Evolutionary conservation across 2,797 vertebrate species (phyloP), one percentile per base, ranked within the genome.

Genomic region (Xerus rutilus): DNA sequence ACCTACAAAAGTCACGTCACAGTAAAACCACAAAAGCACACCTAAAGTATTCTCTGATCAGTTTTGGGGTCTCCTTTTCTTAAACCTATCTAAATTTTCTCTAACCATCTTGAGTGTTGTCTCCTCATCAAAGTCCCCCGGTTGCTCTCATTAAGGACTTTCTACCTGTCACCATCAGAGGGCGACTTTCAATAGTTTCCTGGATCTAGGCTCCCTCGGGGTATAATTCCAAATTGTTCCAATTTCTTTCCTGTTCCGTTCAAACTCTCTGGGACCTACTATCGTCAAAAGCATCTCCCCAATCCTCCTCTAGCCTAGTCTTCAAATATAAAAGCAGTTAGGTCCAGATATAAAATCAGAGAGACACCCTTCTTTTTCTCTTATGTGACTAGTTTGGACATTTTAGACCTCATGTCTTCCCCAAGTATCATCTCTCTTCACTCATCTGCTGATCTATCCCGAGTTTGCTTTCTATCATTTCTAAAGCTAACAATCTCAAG

Each of bases 121-220:
- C 25, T 32, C 72, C 30, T 84, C 86, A 59, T 84, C 78, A 30
- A 94, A 57, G 92, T 69, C 43, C 52, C 20, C 62, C 78, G n/a
- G 32, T 72, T 94, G 39, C 78, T 94, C 86, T 78, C 57, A 65
- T 73, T 54, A 87, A 84, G 67, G 85, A 88, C 25, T 93, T 98
- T 85, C 96, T 93, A 47, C 62, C 91, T 94, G 88, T 92, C 90
- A 92, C 96, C 97, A 96, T 96, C 92, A 96, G 96, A 94, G 97
- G 97, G 96, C 88, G 92, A 96, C 97, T 98, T 96, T 84, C 90
- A 96, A 78, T 96, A 96, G 91, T 96, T 94, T 96, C 95, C 92
- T 95, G 88, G 43, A 85, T 86, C 59, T 39, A 91, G 70, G 59
- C 74, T 96, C 83, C 91, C 73, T 95, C 95, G 88, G 95, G 97